A percentile compares a stretch with the other conserved stretches of the same genome.
These are phyloP conservation scores for Lacerta agilis DNA, from an alignment of 2,797 vertebrate genomes.

Conservation along the genomic window DNA sequence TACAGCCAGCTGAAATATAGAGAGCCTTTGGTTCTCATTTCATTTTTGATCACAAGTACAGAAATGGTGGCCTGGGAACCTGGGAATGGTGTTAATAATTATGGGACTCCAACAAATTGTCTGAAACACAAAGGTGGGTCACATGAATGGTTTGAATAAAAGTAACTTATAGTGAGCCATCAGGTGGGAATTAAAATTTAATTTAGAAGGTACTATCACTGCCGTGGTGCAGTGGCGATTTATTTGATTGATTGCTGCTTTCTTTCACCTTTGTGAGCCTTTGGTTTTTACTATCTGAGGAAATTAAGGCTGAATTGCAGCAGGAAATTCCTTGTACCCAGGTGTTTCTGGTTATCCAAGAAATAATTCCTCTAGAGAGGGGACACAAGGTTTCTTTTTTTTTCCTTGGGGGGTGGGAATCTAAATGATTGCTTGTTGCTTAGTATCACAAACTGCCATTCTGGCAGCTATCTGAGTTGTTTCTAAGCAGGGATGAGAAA, in stretches of 20 bases:
- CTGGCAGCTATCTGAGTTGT: constrained; percentile 62
- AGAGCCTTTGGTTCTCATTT: constrained; percentile 51
- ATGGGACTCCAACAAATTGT: constrained; percentile 59
- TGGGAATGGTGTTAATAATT: constrained; percentile 71
- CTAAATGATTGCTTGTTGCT: constrained; percentile 69
- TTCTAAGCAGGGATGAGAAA: constrained; percentile 63
- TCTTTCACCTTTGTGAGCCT: constrained; percentile 84
- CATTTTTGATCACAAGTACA: constrained; percentile 54
- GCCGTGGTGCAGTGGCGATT: constrained; percentile 77
- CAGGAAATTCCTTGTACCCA: constrained; percentile 87
- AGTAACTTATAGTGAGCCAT: constrained; percentile 76
- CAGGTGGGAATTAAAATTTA: constrained; percentile 87
- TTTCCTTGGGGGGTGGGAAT: constrained; percentile 46
- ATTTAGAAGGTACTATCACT: constrained; percentile 82
- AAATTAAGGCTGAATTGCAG: constrained; percentile 86
- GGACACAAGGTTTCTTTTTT: constrained; percentile 67
- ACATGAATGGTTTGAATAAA: constrained; percentile 71
- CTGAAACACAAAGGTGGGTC: constrained; percentile 68
- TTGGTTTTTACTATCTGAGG: constrained; percentile 85
- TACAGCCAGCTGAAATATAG: constrained; percentile 14
- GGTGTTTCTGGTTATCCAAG: constrained; percentile 85
- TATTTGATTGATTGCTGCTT: constrained; percentile 84
- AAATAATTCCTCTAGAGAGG: constrained; percentile 71
- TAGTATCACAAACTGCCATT: constrained; percentile 60
- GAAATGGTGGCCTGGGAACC: constrained; percentile 32